Conservation (phyloP, 2,113 vertebrate species). For the Corvus moneduloides region DNA sequence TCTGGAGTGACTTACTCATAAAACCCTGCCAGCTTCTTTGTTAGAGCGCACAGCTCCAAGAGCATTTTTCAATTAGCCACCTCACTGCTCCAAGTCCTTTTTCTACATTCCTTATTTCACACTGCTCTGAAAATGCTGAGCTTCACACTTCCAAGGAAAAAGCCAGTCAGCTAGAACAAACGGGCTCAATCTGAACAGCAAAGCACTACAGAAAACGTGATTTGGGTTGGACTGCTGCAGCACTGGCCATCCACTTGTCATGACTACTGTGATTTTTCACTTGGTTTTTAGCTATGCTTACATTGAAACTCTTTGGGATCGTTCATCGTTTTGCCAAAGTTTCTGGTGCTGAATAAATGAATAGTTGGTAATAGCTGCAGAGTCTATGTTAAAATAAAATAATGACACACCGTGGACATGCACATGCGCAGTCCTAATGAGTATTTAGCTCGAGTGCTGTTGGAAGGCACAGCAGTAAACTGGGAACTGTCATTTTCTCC, state of each 20-base stretch:
- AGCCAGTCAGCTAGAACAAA: slow-evolving; percentile 64
- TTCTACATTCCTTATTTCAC: slow-evolving; percentile 57
- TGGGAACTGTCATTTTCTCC: neutral
- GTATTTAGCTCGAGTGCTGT: neutral
- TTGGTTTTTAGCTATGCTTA: neutral
- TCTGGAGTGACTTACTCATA: slow-evolving; percentile 28
- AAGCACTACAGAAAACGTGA: neutral
- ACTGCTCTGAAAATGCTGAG: slow-evolving; percentile 65
- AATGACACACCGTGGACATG: neutral
- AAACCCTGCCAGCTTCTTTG: slow-evolving; percentile 41
- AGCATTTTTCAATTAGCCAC: slow-evolving; percentile 66
- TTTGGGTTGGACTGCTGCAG: neutral
- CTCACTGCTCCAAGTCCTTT: slow-evolving; percentile 58
- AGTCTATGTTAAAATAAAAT: neutral
- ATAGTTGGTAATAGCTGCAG: neutral
- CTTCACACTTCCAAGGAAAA: slow-evolving; percentile 61
- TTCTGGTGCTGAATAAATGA: slow-evolving; percentile 10
- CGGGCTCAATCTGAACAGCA: slow-evolving; percentile 7
- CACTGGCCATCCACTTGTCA: neutral
- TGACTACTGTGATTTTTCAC: neutral
- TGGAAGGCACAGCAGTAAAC: neutral
- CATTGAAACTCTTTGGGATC: neutral
- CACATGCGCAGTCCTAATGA: neutral
- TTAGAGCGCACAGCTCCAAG: slow-evolving; percentile 17
- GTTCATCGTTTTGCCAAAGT: neutral